phyloP scores from a whole-genome alignment of 2,888 invertebrate species.

The Papilio gigon region DNA sequence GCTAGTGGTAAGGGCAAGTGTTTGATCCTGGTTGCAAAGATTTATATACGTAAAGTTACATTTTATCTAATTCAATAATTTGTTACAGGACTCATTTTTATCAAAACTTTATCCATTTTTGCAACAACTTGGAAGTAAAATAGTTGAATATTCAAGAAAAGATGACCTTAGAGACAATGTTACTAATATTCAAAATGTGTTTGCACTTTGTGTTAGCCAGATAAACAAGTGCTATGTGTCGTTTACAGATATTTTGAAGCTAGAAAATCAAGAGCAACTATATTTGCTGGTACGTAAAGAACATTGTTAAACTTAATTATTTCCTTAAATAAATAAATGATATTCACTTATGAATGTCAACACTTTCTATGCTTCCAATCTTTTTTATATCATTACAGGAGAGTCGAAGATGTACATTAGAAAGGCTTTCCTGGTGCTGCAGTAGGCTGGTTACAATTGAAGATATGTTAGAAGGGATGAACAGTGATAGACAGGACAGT shows the following conservation, averaged over 20 bases:
- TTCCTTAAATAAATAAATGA: too few relatives aligned
- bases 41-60: constrained; percentile 40
- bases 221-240: constrained; percentile 68
- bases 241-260: constrained; percentile 68
- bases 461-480: constrained; percentile 51
- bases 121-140: constrained; percentile 52
- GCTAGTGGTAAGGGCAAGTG: constrained; percentile 57
- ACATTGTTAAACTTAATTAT: too few relatives aligned
- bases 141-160: constrained; percentile 48
- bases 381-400: too few relatives aligned
- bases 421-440: constrained; percentile 72
- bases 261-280: constrained; percentile 58
- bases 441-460: constrained; percentile 60
- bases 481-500: constrained; percentile 42
- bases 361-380: too few relatives aligned
- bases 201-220: constrained; percentile 68
- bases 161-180: constrained; percentile 47
- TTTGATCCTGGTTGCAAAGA: constrained; percentile 1
- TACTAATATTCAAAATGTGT: constrained; percentile 60
- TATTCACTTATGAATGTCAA: too few relatives aligned
- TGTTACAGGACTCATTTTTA: constrained; percentile 34
- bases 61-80: neutral
- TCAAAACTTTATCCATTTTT: constrained; percentile 34
- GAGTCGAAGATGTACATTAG: constrained; percentile 65
- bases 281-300: constrained; percentile 58